Conservation (phyloP, 2,113 vertebrate species). For the Microtus montanus region DNA sequence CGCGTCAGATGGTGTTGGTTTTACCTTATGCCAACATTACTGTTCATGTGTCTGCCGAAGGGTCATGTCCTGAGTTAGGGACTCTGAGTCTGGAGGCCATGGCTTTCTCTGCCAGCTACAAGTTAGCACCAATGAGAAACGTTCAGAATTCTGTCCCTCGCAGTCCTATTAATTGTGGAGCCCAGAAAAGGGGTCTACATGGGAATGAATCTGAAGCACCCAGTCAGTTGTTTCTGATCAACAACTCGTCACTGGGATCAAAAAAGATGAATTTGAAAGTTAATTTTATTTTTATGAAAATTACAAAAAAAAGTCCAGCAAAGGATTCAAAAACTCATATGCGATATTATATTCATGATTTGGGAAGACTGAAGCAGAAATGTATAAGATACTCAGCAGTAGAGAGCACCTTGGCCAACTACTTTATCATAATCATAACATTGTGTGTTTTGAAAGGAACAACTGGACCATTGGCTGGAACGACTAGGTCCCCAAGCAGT, state of each 20-base stretch:
- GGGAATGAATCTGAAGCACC: too few species aligned
- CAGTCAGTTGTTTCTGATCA: too few species aligned
- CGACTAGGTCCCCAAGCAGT: background rate
- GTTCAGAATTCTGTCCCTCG: background rate
- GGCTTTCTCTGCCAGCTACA: background rate
- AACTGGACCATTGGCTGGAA: background rate
- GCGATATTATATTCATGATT: too few species aligned
- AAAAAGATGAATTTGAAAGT: too few species aligned
- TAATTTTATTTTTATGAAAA: too few species aligned
- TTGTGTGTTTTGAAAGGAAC: background rate
- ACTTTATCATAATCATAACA: background rate
- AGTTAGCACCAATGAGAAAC: background rate
- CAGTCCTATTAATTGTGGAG: too few species aligned
- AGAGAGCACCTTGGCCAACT: background rate
- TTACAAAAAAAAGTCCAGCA: too few species aligned
- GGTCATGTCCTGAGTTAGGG: background rate
- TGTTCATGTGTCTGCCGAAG: background rate
- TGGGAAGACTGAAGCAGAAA: too few species aligned
- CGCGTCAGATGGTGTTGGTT: background rate
- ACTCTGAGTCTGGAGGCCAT: background rate
- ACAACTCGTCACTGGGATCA: too few species aligned
- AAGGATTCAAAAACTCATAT: too few species aligned
- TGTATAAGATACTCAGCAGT: background rate
- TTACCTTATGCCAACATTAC: background rate
- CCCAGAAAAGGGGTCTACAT: too few species aligned